A percentile compares a stretch with the other conserved stretches of the same genome.
Conservation (phyloP, 64 coral and sea anemone genomes). For the Porites australiensis region DNA sequence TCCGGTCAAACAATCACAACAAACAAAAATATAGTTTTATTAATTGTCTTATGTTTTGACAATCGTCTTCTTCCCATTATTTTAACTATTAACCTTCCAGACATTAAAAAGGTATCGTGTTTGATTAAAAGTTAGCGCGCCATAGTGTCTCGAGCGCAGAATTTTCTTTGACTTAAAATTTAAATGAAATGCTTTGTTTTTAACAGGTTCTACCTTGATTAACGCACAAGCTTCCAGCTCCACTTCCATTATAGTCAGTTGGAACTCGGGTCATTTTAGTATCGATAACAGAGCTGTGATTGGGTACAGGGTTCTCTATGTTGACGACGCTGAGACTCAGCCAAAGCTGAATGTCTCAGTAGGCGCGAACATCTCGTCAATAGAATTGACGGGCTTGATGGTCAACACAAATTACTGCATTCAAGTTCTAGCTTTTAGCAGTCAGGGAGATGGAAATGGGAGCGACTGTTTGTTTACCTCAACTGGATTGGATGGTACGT, state of each 20-base stretch:
- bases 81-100: too few species aligned
- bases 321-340: neutral
- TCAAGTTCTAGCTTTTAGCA: conserved; percentile 15
- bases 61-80: too few species aligned
- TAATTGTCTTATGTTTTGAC: too few species aligned
- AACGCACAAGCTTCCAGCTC: neutral
- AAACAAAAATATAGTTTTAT: too few species aligned
- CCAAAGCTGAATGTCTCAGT: neutral
- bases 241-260: neutral
- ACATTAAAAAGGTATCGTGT: too few species aligned
- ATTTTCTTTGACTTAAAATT: too few species aligned
- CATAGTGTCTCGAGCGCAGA: too few species aligned
- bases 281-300: conserved; percentile 9
- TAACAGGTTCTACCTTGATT: too few species aligned
- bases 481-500: conserved; percentile 31
- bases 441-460: neutral
- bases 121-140: too few species aligned
- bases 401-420: conserved; percentile 32
- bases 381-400: neutral
- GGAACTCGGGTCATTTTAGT: neutral
- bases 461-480: conserved; percentile 6
- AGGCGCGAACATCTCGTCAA: neutral
- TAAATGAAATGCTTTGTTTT: too few species aligned
- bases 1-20: too few species aligned
- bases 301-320: conserved; percentile 27